These are phyloP conservation scores for Brachionus calyciflorus DNA, from an alignment of 1,140 invertebrate genomes.

Conservation along the genomic window DNA sequence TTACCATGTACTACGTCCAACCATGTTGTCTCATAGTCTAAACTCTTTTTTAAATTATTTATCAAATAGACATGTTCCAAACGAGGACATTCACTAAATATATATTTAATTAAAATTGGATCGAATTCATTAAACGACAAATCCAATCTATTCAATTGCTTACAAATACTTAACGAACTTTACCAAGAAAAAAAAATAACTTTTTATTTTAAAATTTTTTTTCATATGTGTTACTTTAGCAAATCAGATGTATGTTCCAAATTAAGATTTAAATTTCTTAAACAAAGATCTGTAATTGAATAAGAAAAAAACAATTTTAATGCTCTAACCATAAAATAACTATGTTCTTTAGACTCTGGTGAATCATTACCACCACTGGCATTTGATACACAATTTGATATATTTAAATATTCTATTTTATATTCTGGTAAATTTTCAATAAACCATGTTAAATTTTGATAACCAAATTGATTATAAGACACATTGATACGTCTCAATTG, in stretches of 20 bases:
- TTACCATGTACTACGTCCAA: neutral
- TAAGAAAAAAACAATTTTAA: neutral
- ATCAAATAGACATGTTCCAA: slow-evolving; percentile 19
- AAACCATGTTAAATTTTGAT: neutral
- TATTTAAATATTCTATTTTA: neutral
- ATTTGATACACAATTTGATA: neutral
- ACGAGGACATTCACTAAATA: slow-evolving; percentile 2
- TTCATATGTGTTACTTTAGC: slow-evolving; percentile 3
- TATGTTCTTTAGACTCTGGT: neutral
- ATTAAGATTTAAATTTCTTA: slow-evolving; percentile 28
- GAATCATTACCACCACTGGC: too few species aligned
- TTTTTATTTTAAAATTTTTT: neutral
- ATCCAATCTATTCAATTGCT: neutral
- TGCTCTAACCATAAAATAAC: neutral
- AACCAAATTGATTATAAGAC: slow-evolving; percentile 24
- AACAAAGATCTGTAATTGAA: neutral
- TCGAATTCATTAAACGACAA: slow-evolving; percentile 31
- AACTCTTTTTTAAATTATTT: neutral
- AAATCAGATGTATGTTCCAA: neutral
- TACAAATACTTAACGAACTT: slow-evolving; percentile 15
- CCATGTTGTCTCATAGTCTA: neutral
- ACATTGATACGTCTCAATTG: neutral
- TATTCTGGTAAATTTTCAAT: neutral
- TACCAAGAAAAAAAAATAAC: too few species aligned
- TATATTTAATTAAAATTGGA: neutral